Evolutionary conservation across 2,888 invertebrate species (phyloP).

Genomic region (Neria commutata): DNA sequence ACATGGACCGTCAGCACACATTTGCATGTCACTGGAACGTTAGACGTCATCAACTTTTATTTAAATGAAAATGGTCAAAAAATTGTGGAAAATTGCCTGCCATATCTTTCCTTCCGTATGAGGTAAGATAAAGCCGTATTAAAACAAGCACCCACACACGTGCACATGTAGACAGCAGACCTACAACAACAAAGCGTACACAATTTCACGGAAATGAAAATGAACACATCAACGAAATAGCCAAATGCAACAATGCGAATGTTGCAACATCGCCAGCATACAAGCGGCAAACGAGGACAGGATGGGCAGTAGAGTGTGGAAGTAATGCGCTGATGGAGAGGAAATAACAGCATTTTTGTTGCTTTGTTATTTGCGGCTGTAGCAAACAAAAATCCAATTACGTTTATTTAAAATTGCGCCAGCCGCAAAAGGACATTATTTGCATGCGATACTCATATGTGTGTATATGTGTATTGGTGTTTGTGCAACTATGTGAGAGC

Average conservation of each 20-base stretch:
- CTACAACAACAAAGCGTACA: neutral
- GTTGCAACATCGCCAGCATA: conserved; percentile 3
- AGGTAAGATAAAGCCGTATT: neutral
- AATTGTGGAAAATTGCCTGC: no score
- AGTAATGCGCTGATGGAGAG: neutral
- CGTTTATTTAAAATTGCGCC: conserved; percentile 28
- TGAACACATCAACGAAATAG: conserved; percentile 12
- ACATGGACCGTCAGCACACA: no score
- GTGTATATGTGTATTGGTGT: neutral
- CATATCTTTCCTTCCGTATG: no score
- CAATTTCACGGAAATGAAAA: conserved; percentile 28
- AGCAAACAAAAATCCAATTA: conserved; percentile 31
- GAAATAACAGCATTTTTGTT: neutral
- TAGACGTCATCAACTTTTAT: no score
- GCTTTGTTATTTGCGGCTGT: neutral
- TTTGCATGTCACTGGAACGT: no score
- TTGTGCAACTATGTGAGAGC: no score
- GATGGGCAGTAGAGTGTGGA: neutral
- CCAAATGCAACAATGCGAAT: neutral
- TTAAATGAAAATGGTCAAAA: no score
- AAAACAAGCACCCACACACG: conserved; percentile 1
- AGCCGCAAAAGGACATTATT: neutral
- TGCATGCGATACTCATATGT: neutral
- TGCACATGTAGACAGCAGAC: neutral
- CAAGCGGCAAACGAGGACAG: neutral